These are phyloP conservation scores for Agrotis segetum DNA, from an alignment of 2,888 invertebrate species.

Conservation along the genomic window DNA sequence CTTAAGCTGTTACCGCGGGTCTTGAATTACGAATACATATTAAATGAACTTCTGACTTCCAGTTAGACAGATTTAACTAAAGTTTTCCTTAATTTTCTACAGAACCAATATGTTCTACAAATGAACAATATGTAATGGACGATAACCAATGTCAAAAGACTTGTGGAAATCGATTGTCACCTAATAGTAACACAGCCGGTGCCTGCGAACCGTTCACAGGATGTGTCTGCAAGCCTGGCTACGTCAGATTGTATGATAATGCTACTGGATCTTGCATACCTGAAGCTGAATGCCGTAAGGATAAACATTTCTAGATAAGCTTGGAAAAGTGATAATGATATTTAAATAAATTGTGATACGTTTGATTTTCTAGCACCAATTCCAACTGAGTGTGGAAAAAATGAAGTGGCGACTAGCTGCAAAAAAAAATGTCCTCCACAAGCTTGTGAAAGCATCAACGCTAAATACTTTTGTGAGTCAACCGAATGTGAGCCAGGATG, in stretches of 20 bases:
- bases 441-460: slow-evolving; percentile 54
- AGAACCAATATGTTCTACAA: slow-evolving; percentile 27
- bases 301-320: not conserved
- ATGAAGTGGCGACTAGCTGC: slow-evolving; percentile 58
- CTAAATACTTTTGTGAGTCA: slow-evolving; percentile 14
- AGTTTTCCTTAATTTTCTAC: slow-evolving; percentile 1
- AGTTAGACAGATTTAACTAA: too few relatives aligned
- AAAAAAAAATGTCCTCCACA: slow-evolving; percentile 60
- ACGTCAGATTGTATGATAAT: slow-evolving; percentile 36
- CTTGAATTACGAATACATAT: too few relatives aligned
- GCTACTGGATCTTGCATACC: slow-evolving; percentile 48
- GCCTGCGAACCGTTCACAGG: slow-evolving; percentile 48
- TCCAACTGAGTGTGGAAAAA: slow-evolving; percentile 52
- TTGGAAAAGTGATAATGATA: not conserved
- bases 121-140: slow-evolving; percentile 28
- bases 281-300: slow-evolving; percentile 29
- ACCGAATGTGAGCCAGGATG: slow-evolving; percentile 58
- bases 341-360: too few relatives aligned
- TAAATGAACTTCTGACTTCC: too few relatives aligned
- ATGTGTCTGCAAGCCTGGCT: slow-evolving; percentile 29
- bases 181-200: not conserved
- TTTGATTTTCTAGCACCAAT: slow-evolving; percentile 45
- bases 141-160: slow-evolving; percentile 44
- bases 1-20: too few relatives aligned
- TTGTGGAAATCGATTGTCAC: slow-evolving; percentile 40